Base-by-base conservation (phyloP, 2,113 vertebrate genomes). In the Piliocolobus tephrosceles region DNA sequence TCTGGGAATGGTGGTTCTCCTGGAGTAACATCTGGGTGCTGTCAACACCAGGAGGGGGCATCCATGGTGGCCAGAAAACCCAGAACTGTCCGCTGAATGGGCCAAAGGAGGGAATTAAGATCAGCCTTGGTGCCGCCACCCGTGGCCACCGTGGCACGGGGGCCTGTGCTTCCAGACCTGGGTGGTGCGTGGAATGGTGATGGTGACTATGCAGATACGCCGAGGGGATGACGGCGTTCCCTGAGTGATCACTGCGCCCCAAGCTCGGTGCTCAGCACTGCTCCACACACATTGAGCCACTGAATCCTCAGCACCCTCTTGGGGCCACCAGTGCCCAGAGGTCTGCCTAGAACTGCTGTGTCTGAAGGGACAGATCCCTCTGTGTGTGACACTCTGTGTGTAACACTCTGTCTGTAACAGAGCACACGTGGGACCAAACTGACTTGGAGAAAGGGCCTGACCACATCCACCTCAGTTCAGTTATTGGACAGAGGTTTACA, bases 251-350 rank as follows among this genome's bases (percentile, higher is more conserved):
- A 3, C 17, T 9, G 0, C 9, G 22, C 13, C 10, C 11, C 16
- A 2, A 43, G 45, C 0, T 1, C 35, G 2, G 16, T 5, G 86
- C 84, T 47, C 6, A 10, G 4, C 6, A 30, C 4, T 8, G n/a
- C 27, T 0, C 1, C 47, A 9, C 4, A 61, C 20, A 4, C 43
- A 2, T 14, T 1, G 20, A 32, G 66, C 43, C 66, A 0, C 23
- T 0, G 0, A 1, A 55, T 38, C 84, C 64, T 12, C 12, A 6
- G 14, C 38, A 47, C 38, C 76, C 47, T 43, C 35, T 22, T 23
- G 38, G 23, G 43, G 27, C 22, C 43, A 50, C 23, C 22, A 27
- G 13, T 79, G n/a, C 22, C 84, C 22, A 30, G 43, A 58, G 7
- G 14, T 64, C 2, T 40, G 58, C 5, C 58, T 27, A 23, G 40